Conservation (phyloP, 35 echinoderm and acorn worm genomes). For the Antedon bifida region DNA sequence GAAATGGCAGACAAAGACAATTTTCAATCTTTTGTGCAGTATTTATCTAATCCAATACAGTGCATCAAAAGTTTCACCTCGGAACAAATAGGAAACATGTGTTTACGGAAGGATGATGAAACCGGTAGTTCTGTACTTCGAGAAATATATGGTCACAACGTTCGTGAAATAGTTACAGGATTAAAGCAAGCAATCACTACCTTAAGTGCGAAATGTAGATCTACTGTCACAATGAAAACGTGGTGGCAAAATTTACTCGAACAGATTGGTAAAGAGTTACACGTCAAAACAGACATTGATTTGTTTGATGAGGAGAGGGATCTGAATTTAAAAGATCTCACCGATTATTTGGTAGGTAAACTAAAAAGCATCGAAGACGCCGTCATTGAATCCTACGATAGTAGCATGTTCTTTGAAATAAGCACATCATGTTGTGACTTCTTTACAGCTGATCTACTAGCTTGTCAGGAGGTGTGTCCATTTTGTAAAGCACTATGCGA, state of each 20-base stretch:
- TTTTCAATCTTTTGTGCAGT: background rate
- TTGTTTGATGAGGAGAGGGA: background rate
- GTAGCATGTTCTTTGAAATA: background rate
- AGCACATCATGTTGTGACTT: background rate
- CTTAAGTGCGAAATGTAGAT: background rate
- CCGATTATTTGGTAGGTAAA: background rate
- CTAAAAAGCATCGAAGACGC: background rate
- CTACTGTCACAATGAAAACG: background rate
- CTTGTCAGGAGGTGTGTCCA: background rate
- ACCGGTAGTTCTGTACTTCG: background rate
- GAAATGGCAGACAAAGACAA: background rate
- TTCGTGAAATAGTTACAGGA: background rate
- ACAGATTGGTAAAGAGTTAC: background rate
- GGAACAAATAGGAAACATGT: background rate
- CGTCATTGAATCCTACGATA: background rate
- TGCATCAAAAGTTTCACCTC: background rate
- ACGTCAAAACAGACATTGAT: background rate
- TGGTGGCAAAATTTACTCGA: background rate
- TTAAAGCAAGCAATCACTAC: background rate
- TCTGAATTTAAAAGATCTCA: background rate
- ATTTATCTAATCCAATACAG: background rate
- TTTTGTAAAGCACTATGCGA: background rate
- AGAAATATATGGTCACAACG: background rate
- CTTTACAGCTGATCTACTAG: background rate
- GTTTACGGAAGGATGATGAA: background rate